Percentiles rank a stretch among this genome's conserved stretches.
These are phyloP conservation scores for Pyrocoelia pectoralis DNA, from an alignment of 2,888 invertebrate genomes.

Conservation along the genomic window DNA sequence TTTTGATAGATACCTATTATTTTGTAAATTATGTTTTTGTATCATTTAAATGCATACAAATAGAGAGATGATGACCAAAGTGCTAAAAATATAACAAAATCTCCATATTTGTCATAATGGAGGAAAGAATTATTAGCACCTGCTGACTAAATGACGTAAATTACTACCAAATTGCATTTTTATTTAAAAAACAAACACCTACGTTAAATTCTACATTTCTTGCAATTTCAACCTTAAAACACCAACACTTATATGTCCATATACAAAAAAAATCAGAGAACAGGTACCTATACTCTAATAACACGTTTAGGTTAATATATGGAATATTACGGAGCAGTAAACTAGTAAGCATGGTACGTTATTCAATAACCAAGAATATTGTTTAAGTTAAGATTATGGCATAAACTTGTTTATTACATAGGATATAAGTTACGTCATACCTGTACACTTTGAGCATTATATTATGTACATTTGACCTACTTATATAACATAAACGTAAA, in stretches of 20 bases:
- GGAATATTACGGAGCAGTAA: background rate
- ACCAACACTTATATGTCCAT: too few relatives aligned
- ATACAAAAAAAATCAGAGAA: background rate
- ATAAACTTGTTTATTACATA: background rate
- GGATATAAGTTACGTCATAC: background rate
- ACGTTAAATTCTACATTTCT: background rate
- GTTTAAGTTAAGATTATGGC: background rate
- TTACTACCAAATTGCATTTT: background rate
- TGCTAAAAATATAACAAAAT: background rate
- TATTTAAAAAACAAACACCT: background rate
- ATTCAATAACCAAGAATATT: background rate
- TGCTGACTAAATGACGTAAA: background rate
- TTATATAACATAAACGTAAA: constrained; percentile 1
- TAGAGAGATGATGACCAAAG: background rate
- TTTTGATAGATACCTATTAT: too few relatives aligned
- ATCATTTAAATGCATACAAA: too few relatives aligned
- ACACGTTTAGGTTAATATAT: background rate
- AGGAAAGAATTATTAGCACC: background rate
- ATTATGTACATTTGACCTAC: background rate
- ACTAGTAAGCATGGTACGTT: background rate
- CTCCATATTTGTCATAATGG: background rate
- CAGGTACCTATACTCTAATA: background rate
- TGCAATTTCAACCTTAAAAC: background rate
- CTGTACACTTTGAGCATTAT: background rate
- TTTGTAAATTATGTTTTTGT: too few relatives aligned